Percentiles rank a stretch among this genome's conserved stretches.
These are phyloP conservation scores for Meiosimyza decipiens DNA, from an alignment of 2,888 invertebrate species.

Conservation along the genomic window DNA sequence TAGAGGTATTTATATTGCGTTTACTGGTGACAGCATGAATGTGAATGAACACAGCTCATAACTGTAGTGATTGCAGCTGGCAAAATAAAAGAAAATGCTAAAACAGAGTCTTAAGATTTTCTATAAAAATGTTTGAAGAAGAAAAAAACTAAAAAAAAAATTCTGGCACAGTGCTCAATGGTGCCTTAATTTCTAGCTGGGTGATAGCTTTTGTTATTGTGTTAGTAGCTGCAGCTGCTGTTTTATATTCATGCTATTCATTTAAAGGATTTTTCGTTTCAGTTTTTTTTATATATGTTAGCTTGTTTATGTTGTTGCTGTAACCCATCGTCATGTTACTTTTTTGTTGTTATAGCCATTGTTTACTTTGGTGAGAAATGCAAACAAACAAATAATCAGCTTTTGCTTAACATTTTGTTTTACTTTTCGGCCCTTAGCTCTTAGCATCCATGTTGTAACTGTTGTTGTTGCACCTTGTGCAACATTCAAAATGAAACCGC, in stretches of 20 bases:
- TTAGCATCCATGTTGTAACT: constrained; percentile 4
- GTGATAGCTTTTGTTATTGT: neutral
- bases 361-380: constrained; percentile 7
- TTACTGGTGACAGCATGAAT: too few relatives aligned
- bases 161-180: too few relatives aligned
- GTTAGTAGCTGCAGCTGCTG: neutral
- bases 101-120: too few relatives aligned
- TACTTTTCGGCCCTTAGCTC: neutral
- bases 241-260: too few relatives aligned
- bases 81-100: too few relatives aligned
- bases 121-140: too few relatives aligned
- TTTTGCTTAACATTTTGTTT: neutral
- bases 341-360: neutral
- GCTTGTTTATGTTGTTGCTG: constrained; percentile 3
- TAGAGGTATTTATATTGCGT: too few relatives aligned
- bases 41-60: accelerated
- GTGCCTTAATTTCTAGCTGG: too few relatives aligned
- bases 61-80: too few relatives aligned
- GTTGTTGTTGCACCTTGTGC: constrained; percentile 19
- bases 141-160: too few relatives aligned
- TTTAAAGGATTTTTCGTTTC: too few relatives aligned
- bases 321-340: neutral
- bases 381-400: constrained; percentile 30
- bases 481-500: constrained; percentile 20
- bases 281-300: neutral